Evolutionary conservation across 2,113 vertebrate genomes (phyloP).

Genomic region (Marmota flaviventris): DNA sequence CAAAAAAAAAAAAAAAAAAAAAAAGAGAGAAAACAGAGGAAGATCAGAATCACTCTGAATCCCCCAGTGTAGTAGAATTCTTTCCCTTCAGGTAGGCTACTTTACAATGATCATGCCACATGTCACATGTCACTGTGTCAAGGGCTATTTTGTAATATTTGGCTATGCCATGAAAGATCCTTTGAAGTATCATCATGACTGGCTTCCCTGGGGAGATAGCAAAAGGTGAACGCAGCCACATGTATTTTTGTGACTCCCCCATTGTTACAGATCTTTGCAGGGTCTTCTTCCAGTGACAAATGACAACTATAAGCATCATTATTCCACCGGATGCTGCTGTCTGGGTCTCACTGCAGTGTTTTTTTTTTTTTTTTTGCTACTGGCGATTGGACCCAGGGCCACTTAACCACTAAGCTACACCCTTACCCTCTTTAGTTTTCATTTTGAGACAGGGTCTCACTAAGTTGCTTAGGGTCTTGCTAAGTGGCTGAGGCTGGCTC

Average conservation of each 20-base stretch:
- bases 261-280: neutral
- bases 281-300: neutral
- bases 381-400: too few species aligned
- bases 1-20: too few species aligned
- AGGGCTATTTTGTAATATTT: neutral
- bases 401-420: too few species aligned
- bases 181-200: neutral
- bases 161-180: neutral
- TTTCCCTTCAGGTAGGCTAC: neutral
- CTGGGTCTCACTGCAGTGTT: neutral
- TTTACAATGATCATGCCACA: neutral
- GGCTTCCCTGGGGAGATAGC: neutral
- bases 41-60: neutral
- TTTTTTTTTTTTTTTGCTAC: neutral
- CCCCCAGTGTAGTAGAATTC: neutral
- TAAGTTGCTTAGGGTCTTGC: too few species aligned
- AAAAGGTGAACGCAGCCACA: neutral
- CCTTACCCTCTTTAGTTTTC: too few species aligned
- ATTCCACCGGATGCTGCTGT: neutral
- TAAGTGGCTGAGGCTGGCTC: too few species aligned
- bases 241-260: neutral
- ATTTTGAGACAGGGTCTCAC: too few species aligned
- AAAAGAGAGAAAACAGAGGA: neutral
- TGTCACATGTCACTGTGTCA: accelerated
- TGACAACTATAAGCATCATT: too few species aligned